Conservation (phyloP, 53 echinoderm and acorn worm genomes). For the Actinopyga echinites region DNA sequence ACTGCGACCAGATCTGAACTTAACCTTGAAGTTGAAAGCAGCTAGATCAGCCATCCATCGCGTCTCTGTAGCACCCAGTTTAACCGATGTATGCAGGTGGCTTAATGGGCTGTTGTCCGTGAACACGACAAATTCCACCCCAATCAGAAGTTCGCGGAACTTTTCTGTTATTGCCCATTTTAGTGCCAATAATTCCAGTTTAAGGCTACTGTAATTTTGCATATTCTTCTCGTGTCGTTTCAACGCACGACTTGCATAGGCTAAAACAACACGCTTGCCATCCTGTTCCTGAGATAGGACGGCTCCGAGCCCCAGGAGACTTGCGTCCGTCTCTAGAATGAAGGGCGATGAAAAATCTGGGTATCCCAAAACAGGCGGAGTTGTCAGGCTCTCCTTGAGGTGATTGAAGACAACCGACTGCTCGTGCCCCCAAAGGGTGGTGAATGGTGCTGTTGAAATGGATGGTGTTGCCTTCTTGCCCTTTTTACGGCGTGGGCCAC, state of each 20-base stretch:
- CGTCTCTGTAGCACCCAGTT: conserved; percentile 63
- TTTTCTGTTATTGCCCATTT: conserved; percentile 68
- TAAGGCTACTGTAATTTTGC: conserved; percentile 58
- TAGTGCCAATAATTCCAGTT: conserved; percentile 58
- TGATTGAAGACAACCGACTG: not conserved
- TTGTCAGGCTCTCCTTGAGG: conserved; percentile 11
- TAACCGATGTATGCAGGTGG: conserved; percentile 54
- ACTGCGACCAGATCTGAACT: conserved; percentile 48
- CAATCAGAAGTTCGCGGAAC: conserved; percentile 59
- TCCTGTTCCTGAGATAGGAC: conserved; percentile 26
- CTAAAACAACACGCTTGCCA: conserved; percentile 29
- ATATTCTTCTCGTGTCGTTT: conserved; percentile 48
- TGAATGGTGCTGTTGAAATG: not conserved
- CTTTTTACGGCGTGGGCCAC: not conserved
- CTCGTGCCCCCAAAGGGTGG: not conserved
- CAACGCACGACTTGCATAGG: conserved; percentile 61
- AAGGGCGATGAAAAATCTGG: conserved; percentile 19
- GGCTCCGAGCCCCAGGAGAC: conserved; percentile 21
- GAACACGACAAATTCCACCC: conserved; percentile 51
- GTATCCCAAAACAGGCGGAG: conserved; percentile 24
- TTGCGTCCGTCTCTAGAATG: conserved; percentile 27
- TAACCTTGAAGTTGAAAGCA: conserved; percentile 56
- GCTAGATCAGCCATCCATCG: conserved; percentile 68
- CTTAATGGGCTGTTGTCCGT: conserved; percentile 69
- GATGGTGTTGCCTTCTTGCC: not conserved